These are phyloP conservation scores for Mechanitis mazaeus DNA, from an alignment of 2,888 invertebrate genomes.

Conservation along the genomic window DNA sequence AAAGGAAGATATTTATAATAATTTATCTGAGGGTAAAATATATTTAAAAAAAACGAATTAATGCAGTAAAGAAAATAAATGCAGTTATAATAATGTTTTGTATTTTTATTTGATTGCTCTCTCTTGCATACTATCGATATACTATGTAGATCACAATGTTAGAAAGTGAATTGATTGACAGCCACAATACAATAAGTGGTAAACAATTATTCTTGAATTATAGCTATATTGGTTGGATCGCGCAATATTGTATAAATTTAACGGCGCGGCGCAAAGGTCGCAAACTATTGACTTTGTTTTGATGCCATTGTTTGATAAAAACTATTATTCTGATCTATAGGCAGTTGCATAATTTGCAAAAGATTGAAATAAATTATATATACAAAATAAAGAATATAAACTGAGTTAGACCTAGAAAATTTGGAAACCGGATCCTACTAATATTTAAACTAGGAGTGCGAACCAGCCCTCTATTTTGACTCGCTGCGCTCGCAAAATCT, in stretches of 20 bases:
- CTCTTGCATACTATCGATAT: slow-evolving; percentile 37
- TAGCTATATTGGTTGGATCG: slow-evolving; percentile 54
- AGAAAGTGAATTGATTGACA: slow-evolving; percentile 70
- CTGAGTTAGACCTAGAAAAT: no score
- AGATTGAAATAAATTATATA: slow-evolving; percentile 11
- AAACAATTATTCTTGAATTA: slow-evolving; percentile 65
- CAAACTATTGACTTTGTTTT: slow-evolving; percentile 65
- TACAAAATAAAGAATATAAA: neutral
- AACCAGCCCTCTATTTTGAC: no score
- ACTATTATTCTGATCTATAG: slow-evolving; percentile 37
- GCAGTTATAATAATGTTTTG: neutral
- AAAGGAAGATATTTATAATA: slow-evolving; percentile 16
- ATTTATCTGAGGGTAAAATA: neutral
- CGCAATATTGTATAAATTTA: slow-evolving; percentile 59
- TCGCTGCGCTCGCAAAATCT: no score
- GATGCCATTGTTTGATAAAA: slow-evolving; percentile 67
- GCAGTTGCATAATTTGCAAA: slow-evolving; percentile 44
- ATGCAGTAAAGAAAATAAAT: no score
- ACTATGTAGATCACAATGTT: slow-evolving; percentile 62
- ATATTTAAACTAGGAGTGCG: no score
- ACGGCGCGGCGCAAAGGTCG: slow-evolving; percentile 59
- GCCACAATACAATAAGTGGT: slow-evolving; percentile 55
- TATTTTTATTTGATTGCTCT: slow-evolving; percentile 24
- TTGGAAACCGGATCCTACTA: no score
- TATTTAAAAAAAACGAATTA: no score